Evolutionary conservation across 2,113 vertebrate genomes (phyloP).

Genomic region (Rhinichthys klamathensis): DNA sequence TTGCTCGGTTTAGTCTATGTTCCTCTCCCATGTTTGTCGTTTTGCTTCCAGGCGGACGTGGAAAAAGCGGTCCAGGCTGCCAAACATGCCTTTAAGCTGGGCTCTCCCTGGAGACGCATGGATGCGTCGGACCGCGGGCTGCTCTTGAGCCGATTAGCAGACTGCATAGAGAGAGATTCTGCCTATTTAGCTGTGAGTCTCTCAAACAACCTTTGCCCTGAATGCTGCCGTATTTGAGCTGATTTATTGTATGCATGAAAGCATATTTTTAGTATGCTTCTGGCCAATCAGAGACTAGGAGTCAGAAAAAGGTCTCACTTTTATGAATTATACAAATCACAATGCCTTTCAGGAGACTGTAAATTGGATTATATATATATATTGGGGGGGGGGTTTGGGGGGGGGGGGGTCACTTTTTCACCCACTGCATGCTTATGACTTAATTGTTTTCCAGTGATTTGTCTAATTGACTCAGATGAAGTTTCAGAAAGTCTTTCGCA

Average conservation of each 20-base stretch:
- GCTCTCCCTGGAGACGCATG: constrained; percentile 93
- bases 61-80: constrained; percentile 91
- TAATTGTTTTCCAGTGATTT: too few relatives aligned
- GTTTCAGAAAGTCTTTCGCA: too few relatives aligned
- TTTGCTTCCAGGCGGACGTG: constrained; percentile 84
- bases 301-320: background rate
- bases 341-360: background rate
- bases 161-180: constrained; percentile 90
- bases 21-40: background rate
- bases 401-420: too few relatives aligned
- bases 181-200: constrained; percentile 87
- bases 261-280: background rate
- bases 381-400: too few relatives aligned
- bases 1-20: background rate
- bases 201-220: background rate
- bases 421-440: too few relatives aligned
- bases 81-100: constrained; percentile 84
- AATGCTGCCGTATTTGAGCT: background rate
- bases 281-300: background rate
- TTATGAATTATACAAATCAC: background rate
- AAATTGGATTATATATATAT: too few relatives aligned
- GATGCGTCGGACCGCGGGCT: constrained; percentile 88
- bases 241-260: background rate
- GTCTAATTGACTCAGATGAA: too few relatives aligned
- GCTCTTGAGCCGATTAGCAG: constrained; percentile 84